Evolutionary conservation across 2,797 vertebrate genomes (phyloP).

Genomic region (Gymnothorax javanicus): DNA sequence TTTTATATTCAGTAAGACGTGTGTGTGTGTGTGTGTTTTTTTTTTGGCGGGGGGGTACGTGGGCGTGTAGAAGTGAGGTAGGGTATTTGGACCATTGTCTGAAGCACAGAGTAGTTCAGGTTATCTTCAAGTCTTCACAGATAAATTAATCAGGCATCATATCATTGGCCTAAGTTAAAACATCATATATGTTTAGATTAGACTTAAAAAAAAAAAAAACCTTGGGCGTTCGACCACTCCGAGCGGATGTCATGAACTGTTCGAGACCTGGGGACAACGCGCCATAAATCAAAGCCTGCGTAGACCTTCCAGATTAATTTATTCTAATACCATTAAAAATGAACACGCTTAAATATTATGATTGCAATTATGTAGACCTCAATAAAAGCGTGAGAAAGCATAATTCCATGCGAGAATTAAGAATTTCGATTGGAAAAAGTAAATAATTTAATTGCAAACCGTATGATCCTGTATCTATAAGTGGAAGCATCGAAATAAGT

Average conservation of each 20-base stretch:
- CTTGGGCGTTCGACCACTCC: not conserved
- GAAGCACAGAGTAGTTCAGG: not conserved
- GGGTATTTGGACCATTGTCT: not conserved
- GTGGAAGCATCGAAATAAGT: not conserved
- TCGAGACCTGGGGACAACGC: not conserved
- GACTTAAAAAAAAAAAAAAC: not conserved
- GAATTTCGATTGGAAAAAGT: too few species aligned
- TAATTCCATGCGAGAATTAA: too few species aligned
- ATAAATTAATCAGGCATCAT: not conserved
- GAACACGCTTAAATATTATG: not conserved
- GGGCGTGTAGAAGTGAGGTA: not conserved
- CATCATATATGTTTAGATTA: not conserved
- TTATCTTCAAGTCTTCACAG: not conserved
- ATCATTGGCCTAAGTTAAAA: not conserved
- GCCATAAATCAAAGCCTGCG: conserved; percentile 2
- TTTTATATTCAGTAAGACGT: not conserved
- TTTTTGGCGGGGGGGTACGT: too few species aligned
- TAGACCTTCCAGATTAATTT: not conserved
- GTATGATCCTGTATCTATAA: not conserved
- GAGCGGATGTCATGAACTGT: conserved; percentile 5
- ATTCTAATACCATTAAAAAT: not conserved
- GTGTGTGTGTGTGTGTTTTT: too few species aligned
- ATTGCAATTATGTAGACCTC: not conserved
- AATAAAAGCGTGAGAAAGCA: too few species aligned
- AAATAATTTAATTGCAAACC: too few species aligned